Evolutionary conservation across 1,140 invertebrate genomes (phyloP).

Genomic region (Cydia fagiglandana): DNA sequence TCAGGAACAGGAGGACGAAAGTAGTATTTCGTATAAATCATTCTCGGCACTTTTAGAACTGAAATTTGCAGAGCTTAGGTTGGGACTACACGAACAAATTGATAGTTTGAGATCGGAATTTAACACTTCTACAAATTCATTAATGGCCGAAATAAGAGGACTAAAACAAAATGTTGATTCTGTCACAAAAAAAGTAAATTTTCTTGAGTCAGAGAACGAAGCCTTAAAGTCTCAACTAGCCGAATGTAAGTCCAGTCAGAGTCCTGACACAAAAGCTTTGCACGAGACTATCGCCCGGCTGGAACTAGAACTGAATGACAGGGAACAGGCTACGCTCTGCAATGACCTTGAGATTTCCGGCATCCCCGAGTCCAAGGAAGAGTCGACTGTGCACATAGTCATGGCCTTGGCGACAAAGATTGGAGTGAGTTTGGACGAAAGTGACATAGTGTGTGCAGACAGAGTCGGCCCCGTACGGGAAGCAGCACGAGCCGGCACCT

Average conservation of each 20-base stretch:
- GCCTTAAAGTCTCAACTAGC: neutral
- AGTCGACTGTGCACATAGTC: neutral
- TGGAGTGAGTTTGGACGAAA: neutral
- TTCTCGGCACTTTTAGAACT: neutral
- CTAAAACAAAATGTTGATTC: neutral
- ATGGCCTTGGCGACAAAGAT: neutral
- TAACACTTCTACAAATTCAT: neutral
- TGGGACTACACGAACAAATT: neutral
- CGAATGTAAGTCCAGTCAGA: neutral
- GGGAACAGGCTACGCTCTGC: neutral
- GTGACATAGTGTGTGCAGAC: neutral
- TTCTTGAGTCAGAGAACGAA: neutral
- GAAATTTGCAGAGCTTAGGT: neutral
- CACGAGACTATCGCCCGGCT: neutral
- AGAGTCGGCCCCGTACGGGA: neutral
- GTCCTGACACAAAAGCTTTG: neutral
- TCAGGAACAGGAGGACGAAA: neutral
- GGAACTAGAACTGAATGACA: neutral
- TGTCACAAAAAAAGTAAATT: neutral
- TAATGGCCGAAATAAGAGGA: neutral
- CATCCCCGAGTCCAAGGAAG: neutral
- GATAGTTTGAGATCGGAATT: neutral
- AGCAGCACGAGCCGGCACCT: neutral
- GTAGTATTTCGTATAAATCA: neutral
- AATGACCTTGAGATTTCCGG: conserved; percentile 9